Percentiles rank a stretch among this genome's conserved stretches.
These are phyloP conservation scores for Rhagologus leucostigma DNA, from an alignment of 2,113 vertebrate species.

Conservation along the genomic window DNA sequence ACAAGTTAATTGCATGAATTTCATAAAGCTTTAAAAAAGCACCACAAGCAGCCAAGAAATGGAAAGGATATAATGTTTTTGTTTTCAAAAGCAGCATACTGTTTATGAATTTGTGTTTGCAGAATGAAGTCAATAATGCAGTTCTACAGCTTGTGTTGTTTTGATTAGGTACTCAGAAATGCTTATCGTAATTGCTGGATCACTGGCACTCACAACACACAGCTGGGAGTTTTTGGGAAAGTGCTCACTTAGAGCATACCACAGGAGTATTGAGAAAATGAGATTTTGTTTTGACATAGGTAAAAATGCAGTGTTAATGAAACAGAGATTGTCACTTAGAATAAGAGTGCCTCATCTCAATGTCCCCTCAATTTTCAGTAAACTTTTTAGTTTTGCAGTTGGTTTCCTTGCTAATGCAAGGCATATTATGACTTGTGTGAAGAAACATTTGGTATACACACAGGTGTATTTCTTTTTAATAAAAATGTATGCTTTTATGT, in stretches of 20 bases:
- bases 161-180: slow-evolving; percentile 37
- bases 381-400: background rate
- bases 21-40: background rate
- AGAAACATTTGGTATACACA: background rate
- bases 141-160: background rate
- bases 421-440: background rate
- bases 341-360: background rate
- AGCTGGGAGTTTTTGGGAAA: background rate
- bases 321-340: background rate
- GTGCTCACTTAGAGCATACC: background rate
- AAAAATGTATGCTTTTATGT: background rate
- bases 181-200: background rate
- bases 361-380: background rate
- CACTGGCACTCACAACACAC: background rate
- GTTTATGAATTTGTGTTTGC: background rate
- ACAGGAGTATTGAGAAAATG: background rate
- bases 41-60: background rate
- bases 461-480: background rate
- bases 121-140: background rate
- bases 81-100: background rate
- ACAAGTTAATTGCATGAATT: background rate
- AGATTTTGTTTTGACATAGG: background rate
- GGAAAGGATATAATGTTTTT: background rate
- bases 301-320: background rate
- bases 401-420: background rate